Evolutionary conservation across 2,888 invertebrate genomes (phyloP).

Genomic region (Chloromyia formosa): DNA sequence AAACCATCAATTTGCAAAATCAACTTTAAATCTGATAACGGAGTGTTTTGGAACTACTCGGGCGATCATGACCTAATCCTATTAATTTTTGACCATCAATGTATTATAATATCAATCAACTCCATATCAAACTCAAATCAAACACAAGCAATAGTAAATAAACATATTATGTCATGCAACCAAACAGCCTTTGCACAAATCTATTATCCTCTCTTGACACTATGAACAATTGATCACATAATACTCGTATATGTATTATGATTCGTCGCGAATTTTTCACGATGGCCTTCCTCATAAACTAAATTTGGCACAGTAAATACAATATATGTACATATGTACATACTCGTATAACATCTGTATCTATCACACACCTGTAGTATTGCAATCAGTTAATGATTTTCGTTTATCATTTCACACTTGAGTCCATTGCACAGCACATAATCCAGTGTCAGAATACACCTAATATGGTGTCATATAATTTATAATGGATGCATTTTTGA

Average conservation of each 20-base stretch:
- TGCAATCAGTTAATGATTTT: not conserved
- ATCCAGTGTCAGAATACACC: not conserved
- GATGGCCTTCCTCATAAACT: too few species aligned
- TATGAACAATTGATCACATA: not conserved
- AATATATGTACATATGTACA: not conserved
- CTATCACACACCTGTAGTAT: not conserved
- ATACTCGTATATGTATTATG: not conserved
- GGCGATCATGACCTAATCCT: too few species aligned
- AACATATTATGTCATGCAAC: too few species aligned
- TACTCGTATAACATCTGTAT: not conserved
- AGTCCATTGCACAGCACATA: not conserved
- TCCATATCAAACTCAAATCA: too few species aligned
- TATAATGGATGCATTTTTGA: slow-evolving; percentile 5
- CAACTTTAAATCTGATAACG: too few species aligned
- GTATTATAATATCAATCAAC: too few species aligned
- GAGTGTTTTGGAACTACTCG: too few species aligned
- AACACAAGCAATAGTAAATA: too few species aligned
- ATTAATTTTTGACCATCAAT: too few species aligned
- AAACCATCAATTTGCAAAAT: too few species aligned
- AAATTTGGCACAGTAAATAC: not conserved
- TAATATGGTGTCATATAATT: not conserved
- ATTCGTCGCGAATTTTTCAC: too few species aligned
- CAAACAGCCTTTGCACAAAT: not conserved
- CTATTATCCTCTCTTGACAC: not conserved
- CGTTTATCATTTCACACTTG: not conserved